A percentile compares a stretch with the other conserved stretches of the same genome.
These are phyloP conservation scores for Ia io DNA, from an alignment of 2,113 vertebrate genomes.

Conservation along the genomic window DNA sequence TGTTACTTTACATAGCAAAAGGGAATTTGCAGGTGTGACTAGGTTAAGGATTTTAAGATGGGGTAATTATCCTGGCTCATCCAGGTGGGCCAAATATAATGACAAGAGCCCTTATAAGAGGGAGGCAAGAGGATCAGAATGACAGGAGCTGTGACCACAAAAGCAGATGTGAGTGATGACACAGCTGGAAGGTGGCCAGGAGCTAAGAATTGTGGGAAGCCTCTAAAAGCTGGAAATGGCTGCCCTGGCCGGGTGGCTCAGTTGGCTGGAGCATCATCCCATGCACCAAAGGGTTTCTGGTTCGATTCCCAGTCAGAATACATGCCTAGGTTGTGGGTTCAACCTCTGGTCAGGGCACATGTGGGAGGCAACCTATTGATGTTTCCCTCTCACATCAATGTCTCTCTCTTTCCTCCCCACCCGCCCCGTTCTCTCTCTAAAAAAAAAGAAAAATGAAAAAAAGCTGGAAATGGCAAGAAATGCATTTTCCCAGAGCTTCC, in stretches of 20 bases:
- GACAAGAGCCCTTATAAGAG: not conserved
- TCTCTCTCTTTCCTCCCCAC: too few relatives aligned
- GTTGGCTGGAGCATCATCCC: not conserved
- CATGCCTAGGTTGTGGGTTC: not conserved
- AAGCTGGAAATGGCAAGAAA: not conserved
- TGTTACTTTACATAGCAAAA: not conserved
- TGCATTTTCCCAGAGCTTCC: not conserved
- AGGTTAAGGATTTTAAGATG: not conserved
- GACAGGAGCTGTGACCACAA: not conserved
- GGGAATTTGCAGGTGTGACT: not conserved
- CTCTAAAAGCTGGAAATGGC: not conserved
- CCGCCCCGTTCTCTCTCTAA: not conserved
- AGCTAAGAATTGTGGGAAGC: not conserved
- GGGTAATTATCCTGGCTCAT: not conserved
- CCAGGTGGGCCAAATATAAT: not conserved
- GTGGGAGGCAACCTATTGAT: not conserved
- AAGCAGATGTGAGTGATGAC: not conserved
- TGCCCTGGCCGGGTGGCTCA: not conserved
- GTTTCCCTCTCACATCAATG: not conserved
- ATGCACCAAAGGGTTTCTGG: not conserved
- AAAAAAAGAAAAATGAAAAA: not conserved
- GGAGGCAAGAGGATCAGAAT: not conserved
- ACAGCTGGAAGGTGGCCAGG: not conserved
- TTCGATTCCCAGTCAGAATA: not conserved
- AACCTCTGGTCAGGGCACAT: not conserved